Base-by-base conservation (phyloP, 92 coral and sea anemone genomes). In the Meandrina meandrites region DNA sequence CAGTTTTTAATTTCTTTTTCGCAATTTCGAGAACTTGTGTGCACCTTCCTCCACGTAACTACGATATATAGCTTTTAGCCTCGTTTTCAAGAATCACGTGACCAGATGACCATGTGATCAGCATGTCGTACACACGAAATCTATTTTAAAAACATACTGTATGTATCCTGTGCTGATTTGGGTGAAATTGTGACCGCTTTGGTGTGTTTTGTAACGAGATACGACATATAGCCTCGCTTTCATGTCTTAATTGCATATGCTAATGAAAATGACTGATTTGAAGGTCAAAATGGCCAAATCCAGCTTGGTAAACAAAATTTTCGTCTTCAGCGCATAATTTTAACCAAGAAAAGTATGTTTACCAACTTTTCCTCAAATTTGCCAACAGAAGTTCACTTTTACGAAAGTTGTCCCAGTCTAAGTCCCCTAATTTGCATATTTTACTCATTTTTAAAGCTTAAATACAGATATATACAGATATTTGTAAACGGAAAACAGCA, bases 251-350 rank as follows among this genome's bases (percentile, higher is more conserved):
- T 48, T 30, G 18, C 17, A 9, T 24, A 76, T 76, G 60, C 31
- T 3, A 76, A n/a, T 51, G 22, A 24, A 45, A 47, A 76, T 54
- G 31, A 54, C 80, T 76, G 54, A 76, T 76, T 76, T 76, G 32
- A 75, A 47, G 58, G 79, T 75, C 79, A 42, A 75, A 47, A 75
- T 42, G 58, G 58, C 12, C 57, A 11, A 76, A 76, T 27, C 80
- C 27, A 47, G 78, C 78, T 36, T 74, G 80, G 80, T 76, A 76
- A 76, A 76, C 80, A 45, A 47, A n/a, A 76, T 76, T 76, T 76
- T 76, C 80, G 16, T 47, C 60, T 76, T 76, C 80, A 76, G 58
- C 62, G 54, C 62, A 42, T 76, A 76, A 24, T 76, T 76, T 76
- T 75, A 3, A 75, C 42, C 31, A 21, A 24, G 35, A 42, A 75